These are phyloP conservation scores for Drosophila paucipuncta DNA, from an alignment of 2,888 invertebrate genomes.

Conservation along the genomic window DNA sequence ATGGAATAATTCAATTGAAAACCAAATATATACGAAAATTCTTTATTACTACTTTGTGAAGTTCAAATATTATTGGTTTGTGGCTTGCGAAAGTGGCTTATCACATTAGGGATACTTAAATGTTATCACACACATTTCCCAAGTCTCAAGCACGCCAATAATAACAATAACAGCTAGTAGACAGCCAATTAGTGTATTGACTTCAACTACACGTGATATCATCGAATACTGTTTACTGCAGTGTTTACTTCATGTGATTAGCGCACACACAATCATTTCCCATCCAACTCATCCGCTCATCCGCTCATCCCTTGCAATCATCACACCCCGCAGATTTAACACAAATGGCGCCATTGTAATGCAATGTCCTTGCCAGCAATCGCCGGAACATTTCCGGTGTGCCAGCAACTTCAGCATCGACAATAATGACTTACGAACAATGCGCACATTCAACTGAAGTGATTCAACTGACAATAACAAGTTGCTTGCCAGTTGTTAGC, in stretches of 20 bases:
- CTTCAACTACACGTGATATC: conserved; percentile 4
- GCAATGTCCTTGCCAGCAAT: conserved; percentile 27
- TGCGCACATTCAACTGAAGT: conserved; percentile 51
- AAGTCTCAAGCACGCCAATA: background rate
- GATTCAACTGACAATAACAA: conserved; percentile 71
- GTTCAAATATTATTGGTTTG: background rate
- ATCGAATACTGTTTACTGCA: conserved; percentile 3
- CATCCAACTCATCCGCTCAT: background rate
- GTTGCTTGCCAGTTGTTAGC: conserved; percentile 28
- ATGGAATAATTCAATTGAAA: conserved; percentile 21
- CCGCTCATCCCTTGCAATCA: background rate
- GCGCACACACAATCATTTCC: background rate
- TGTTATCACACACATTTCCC: background rate
- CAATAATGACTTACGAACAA: conserved; percentile 57
- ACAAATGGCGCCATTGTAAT: conserved; percentile 23
- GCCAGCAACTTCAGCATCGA: conserved; percentile 25
- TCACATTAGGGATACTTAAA: background rate
- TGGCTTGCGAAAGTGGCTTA: background rate
- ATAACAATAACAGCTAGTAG: conserved; percentile 11
- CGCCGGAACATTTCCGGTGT: conserved; percentile 41
- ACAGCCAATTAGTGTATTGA: conserved; percentile 40
- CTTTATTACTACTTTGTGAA: background rate
- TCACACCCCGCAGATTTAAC: background rate
- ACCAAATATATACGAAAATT: background rate
- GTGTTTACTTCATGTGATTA: conserved; percentile 26